Evolutionary conservation across 2,797 vertebrate species (phyloP).

Genomic region (Garrulus glandarius): DNA sequence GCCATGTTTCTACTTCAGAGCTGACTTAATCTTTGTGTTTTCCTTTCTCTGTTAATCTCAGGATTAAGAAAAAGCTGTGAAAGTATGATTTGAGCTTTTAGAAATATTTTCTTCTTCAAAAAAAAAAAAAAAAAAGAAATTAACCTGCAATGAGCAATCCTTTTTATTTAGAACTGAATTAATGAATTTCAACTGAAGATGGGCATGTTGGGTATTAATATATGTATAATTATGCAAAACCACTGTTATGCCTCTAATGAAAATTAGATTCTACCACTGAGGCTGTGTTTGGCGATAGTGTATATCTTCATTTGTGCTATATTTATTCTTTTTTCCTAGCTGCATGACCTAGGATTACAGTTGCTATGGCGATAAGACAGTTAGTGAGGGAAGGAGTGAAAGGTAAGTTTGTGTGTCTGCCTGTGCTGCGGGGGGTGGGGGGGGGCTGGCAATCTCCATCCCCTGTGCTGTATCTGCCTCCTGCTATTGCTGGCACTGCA

Average conservation of each 20-base stretch:
- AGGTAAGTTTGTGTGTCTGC: slow-evolving; percentile 30
- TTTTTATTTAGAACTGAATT: slow-evolving; percentile 69
- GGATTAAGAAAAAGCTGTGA: slow-evolving; percentile 42
- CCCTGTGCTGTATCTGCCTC: not conserved
- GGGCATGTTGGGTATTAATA: slow-evolving; percentile 58
- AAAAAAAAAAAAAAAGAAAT: not conserved
- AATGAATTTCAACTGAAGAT: slow-evolving; percentile 70
- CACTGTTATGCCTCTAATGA: slow-evolving; percentile 61
- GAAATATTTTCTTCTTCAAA: not conserved
- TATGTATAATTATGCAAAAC: slow-evolving; percentile 70
- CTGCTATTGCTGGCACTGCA: not conserved
- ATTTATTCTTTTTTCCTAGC: slow-evolving; percentile 16
- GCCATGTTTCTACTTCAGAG: not conserved
- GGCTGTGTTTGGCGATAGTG: slow-evolving; percentile 40
- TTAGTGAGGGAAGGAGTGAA: slow-evolving; percentile 42
- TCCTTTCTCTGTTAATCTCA: not conserved
- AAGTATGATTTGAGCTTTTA: slow-evolving; percentile 11
- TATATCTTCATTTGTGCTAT: slow-evolving; percentile 37
- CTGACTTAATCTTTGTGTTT: not conserved
- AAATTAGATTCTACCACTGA: slow-evolving; percentile 56
- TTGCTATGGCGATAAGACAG: slow-evolving; percentile 72
- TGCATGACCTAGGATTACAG: slow-evolving; percentile 66
- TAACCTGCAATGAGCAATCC: slow-evolving; percentile 17
- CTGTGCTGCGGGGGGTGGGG: not conserved
- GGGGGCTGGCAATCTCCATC: not conserved